Evolutionary conservation across 2,888 invertebrate genomes (phyloP).

Genomic region (Lamellibrachia satsuma): DNA sequence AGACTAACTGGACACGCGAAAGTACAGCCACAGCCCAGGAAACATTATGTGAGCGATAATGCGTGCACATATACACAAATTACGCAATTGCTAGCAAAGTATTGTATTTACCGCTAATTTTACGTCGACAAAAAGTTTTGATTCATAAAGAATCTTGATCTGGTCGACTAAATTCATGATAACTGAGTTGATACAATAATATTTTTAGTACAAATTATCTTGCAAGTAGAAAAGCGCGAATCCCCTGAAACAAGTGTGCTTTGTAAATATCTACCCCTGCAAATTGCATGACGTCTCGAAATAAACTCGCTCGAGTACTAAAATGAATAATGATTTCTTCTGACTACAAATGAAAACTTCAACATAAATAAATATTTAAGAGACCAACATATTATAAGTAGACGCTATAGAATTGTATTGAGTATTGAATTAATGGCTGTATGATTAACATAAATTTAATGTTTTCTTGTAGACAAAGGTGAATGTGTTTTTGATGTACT

Average conservation of each 20-base stretch:
- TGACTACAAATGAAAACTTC: not conserved
- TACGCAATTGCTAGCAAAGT: not conserved
- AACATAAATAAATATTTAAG: no score
- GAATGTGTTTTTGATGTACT: no score
- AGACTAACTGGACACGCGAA: not conserved
- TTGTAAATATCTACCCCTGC: no score
- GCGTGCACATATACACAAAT: not conserved
- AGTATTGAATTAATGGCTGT: no score
- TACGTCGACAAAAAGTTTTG: conserved; percentile 77
- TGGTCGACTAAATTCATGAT: conserved; percentile 68
- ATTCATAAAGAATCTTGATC: conserved; percentile 76
- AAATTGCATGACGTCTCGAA: no score
- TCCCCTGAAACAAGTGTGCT: not conserved
- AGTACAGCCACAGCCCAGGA: no score
- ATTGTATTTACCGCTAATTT: conserved; percentile 73
- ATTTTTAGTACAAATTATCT: not conserved
- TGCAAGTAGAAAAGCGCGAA: not conserved
- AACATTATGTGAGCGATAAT: conserved; percentile 24
- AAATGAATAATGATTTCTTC: not conserved
- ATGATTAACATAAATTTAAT: no score
- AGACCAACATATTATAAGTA: no score
- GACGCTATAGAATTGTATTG: no score
- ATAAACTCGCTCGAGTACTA: not conserved
- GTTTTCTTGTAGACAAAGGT: no score
- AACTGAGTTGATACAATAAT: not conserved